Evolutionary conservation across 2,797 vertebrate genomes (phyloP), one percentile per base, ranked within the genome.

Genomic region (Sebastes minor): DNA sequence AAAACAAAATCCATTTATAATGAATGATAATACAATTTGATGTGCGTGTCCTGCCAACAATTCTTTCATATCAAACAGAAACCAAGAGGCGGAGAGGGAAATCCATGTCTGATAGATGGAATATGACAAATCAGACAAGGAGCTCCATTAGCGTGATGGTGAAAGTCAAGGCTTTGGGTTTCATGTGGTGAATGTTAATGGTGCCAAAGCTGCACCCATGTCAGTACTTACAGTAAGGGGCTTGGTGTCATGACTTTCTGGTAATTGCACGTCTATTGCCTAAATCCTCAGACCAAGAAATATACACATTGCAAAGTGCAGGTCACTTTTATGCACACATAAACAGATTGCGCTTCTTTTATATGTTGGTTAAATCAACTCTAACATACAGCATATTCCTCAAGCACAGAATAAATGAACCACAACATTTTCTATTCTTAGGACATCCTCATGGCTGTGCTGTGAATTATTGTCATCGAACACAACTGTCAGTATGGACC

Each of bases 391-490:
- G 32, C 18, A 28, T 72, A 35, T 65, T 82, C 53, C 28, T 42
- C 8, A 33, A 65, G 70, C 38, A 71, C 14, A 38, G 5, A 74
- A 71, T 20, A 83, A 74, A 81, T 53, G 8, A 66, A 38, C 71
- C 25, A 14, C 32, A 64, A 52, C 57, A 11, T 56, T 13, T 80
- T 78, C 69, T 89, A 84, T 82, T 88, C 59, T 85, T 71, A 76
- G 82, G 32, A 20, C 46, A 35, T 56, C 57, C 81, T 74, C 73
- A 77, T 68, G 70, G 49, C 71, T 59, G 64, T n/a, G 53, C 62
- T 88, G 73, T 78, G 68, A 89, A 80, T 74, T 76, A 90, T 81
- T 80, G 73, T 69, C 77, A 79, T 78, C 2, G 30, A 86, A 77
- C 69, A 55, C 75, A 77, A 74, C 74, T 82, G 82, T 82, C 68